A percentile compares a stretch with the other conserved stretches of the same genome.
These are phyloP conservation scores for Aproaerema taeniolella DNA, from an alignment of 2,888 invertebrate species.

Conservation along the genomic window DNA sequence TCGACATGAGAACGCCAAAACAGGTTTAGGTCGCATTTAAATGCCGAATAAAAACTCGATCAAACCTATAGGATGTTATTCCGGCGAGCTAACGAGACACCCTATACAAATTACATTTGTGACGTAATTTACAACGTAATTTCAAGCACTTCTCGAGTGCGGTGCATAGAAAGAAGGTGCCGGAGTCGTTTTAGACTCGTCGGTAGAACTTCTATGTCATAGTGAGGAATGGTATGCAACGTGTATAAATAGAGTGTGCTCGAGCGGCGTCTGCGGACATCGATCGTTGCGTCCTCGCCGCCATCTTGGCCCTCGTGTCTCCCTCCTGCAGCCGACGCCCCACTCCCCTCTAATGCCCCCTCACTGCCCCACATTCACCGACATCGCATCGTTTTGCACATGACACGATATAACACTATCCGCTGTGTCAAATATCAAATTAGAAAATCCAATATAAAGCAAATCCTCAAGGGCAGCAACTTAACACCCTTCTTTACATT, in stretches of 20 bases:
- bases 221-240: conserved; percentile 59
- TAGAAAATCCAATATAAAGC: conserved; percentile 16
- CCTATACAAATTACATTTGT: conserved; percentile 5
- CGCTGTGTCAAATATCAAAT: conserved; percentile 10
- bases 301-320: conserved; percentile 75
- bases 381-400: conserved; percentile 60
- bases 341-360: conserved; percentile 56
- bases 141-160: conserved; percentile 5
- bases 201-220: conserved; percentile 30
- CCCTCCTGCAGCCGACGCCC: conserved; percentile 55
- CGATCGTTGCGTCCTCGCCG: conserved; percentile 75
- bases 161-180: conserved; percentile 1
- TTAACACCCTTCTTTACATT: too few relatives aligned
- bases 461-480: too few relatives aligned
- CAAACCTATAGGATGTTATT: too few relatives aligned
- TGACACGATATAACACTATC: conserved; percentile 36
- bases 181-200: conserved; percentile 1
- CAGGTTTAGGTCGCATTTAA: conserved; percentile 6
- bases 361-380: conserved; percentile 73
- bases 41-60: not conserved
- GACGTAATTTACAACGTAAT: conserved; percentile 7
- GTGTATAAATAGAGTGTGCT: conserved; percentile 70
- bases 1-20: conserved; percentile 1
- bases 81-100: conserved; percentile 4
- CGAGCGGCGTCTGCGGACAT: conserved; percentile 72